phyloP scores from a whole-genome alignment of 2,888 invertebrate genomes.

The Frankliniella fusca region DNA sequence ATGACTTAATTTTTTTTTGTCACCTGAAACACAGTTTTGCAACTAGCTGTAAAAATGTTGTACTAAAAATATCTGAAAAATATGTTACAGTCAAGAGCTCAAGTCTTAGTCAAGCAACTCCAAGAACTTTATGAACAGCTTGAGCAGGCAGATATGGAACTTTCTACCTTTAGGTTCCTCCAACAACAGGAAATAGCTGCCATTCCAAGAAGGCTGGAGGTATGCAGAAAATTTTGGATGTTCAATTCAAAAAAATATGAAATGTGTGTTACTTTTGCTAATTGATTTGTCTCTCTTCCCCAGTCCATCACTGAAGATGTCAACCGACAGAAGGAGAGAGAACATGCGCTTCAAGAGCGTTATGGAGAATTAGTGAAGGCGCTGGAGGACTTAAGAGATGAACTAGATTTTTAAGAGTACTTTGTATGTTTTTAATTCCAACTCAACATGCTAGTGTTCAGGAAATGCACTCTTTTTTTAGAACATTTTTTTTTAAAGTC shows the following conservation, averaged over 20 bases:
- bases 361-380: conserved; percentile 66
- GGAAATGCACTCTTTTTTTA: neutral
- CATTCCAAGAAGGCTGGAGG: conserved; percentile 84
- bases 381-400: conserved; percentile 52
- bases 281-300: conserved; percentile 38
- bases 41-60: conserved; percentile 39
- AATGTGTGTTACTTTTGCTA: conserved; percentile 21
- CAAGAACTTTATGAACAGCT: conserved; percentile 83
- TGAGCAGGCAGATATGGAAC: conserved; percentile 83
- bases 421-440: neutral
- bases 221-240: conserved; percentile 44
- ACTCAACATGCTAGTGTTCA: too few relatives aligned
- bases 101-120: conserved; percentile 80
- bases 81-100: conserved; percentile 60
- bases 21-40: conserved; percentile 8
- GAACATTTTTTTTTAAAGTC: neutral
- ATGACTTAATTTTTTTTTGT: neutral
- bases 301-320: conserved; percentile 88
- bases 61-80: conserved; percentile 46
- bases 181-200: conserved; percentile 86
- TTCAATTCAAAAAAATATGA: conserved; percentile 28
- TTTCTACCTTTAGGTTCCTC: conserved; percentile 85
- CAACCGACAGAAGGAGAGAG: conserved; percentile 83
- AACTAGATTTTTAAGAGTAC: neutral
- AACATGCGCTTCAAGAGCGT: conserved; percentile 77